These are phyloP conservation scores for Squalus acanthias DNA, from an alignment of 2,797 vertebrate species.

Conservation along the genomic window DNA sequence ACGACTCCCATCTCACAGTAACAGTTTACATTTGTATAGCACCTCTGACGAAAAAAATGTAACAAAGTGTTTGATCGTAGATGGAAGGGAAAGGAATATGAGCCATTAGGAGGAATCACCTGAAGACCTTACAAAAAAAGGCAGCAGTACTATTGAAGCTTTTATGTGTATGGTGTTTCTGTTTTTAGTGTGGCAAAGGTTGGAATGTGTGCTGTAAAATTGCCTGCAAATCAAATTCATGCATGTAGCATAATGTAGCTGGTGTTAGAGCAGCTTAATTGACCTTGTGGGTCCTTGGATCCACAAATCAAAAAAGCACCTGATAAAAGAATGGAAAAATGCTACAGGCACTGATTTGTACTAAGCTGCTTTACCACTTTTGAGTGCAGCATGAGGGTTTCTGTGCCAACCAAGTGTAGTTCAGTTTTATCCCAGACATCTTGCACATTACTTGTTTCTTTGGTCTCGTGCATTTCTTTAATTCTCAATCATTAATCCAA, in stretches of 20 bases:
- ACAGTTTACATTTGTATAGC: too few relatives aligned
- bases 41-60: too few relatives aligned
- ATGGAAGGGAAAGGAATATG: too few relatives aligned
- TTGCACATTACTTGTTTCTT: too few relatives aligned
- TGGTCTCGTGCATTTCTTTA: neutral
- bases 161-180: conserved; percentile 26
- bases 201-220: too few relatives aligned
- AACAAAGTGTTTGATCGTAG: too few relatives aligned
- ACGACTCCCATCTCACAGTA: too few relatives aligned
- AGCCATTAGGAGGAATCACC: too few relatives aligned
- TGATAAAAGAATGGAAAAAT: neutral
- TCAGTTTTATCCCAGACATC: too few relatives aligned
- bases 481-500: neutral
- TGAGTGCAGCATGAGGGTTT: neutral
- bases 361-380: neutral
- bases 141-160: conserved; percentile 19
- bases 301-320: neutral
- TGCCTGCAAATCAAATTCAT: too few relatives aligned
- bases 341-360: too few relatives aligned
- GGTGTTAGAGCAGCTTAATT: neutral
- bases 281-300: neutral
- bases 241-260: neutral
- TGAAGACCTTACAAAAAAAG: neutral
- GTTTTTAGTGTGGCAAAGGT: neutral
- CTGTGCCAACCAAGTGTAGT: too few relatives aligned